A percentile compares a stretch with the other conserved stretches of the same genome.
Conservation (phyloP, 2,797 vertebrate species). For the Gobio occitaniae region DNA sequence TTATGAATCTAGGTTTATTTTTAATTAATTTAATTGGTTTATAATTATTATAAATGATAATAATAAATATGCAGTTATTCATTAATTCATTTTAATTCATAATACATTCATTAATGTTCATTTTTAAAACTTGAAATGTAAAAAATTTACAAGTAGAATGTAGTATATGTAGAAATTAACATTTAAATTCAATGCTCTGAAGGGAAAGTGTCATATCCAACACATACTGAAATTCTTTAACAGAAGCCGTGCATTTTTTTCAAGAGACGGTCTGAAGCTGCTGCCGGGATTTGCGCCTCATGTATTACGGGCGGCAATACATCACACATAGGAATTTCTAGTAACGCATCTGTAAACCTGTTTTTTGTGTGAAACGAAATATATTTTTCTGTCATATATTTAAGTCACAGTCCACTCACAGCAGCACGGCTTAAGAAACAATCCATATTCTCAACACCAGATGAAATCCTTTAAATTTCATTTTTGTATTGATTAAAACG, state of each 20-base stretch:
- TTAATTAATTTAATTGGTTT: not conserved
- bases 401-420: not conserved
- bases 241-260: not conserved
- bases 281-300: not conserved
- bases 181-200: not conserved
- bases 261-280: not conserved
- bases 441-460: not conserved
- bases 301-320: not conserved
- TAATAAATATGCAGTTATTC: not conserved
- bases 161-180: not conserved
- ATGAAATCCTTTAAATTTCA: not conserved
- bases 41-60: not conserved
- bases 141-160: not conserved
- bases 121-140: not conserved
- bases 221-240: not conserved
- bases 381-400: not conserved
- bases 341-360: not conserved
- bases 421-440: not conserved
- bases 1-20: not conserved
- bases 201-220: not conserved
- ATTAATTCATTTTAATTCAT: not conserved
- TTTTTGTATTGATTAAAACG: not conserved
- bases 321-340: not conserved
- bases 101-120: not conserved
- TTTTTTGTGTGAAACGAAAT: not conserved